Base-by-base conservation (phyloP, 2,113 vertebrate species). In the Phainopepla nitens region DNA sequence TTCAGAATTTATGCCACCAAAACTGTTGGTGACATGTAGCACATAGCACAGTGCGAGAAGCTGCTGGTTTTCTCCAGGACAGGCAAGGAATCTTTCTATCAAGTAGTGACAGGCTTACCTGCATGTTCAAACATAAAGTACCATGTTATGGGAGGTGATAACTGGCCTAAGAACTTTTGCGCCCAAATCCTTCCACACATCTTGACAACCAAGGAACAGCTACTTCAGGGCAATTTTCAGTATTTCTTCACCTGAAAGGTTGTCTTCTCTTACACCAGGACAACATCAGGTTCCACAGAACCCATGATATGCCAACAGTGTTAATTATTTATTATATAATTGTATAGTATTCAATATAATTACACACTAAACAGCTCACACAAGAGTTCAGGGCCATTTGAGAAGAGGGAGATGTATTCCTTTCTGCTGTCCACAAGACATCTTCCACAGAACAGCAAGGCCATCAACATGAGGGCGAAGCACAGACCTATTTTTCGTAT, bases 11-110 rank as follows among this genome's bases (percentile, higher is more conserved):
- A 20, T 7, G 13, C 5, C 11, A 49, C 8, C 1, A 57, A 57
- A 73, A 66, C 10, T 35, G 24, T 20, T 41, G 21, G 64, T 29
- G 24, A 16, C 7, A 6, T 29, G 8, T 21, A n/a, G 15, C 41
- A n/a, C 19, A 24, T 4, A 49, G 5, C 13, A 36, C 15, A 42
- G 13, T 22, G 6, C 0, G 3, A 60, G 45, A 75, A 79, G 24
- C 4, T 71, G 29, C 1, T 42, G 29, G 3, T 60, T 75, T 89
- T 65, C n/a, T 47, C 2, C 10, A 27, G 3, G 0, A 10, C 7
- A 57, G 42, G 11, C 10, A 83, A 87, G 35, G 17, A 33, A 65
- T 16, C 4, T 9, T 89, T 50, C 29, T 58, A 6, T 45, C 8
- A 12, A 6, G 9, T 25, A 18, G 2, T 82, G 18, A 16, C 6